These are phyloP conservation scores for Ellobius talpinus DNA, from an alignment of 2,113 vertebrate species.

Conservation along the genomic window DNA sequence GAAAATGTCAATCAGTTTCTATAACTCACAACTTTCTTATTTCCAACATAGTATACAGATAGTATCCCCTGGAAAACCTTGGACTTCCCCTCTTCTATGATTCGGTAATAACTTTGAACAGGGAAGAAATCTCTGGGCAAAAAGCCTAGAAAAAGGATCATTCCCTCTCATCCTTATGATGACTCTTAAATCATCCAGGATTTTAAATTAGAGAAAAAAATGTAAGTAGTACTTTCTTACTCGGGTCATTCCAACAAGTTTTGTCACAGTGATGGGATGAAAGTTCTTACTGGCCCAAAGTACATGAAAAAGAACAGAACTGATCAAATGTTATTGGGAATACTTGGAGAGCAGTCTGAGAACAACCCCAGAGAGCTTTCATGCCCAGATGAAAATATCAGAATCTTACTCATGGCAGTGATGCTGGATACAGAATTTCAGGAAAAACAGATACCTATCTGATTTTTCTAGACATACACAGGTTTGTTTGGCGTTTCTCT, in stretches of 20 bases:
- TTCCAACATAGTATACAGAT: background rate
- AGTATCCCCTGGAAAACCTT: background rate
- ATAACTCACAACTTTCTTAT: background rate
- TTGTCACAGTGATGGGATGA: background rate
- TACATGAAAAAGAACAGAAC: background rate
- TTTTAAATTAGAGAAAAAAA: background rate
- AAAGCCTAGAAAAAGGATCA: background rate
- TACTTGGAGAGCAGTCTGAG: background rate
- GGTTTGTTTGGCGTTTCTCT: background rate
- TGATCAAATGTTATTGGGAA: conserved; percentile 1
- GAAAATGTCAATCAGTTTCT: conserved; percentile 14
- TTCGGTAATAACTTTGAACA: background rate
- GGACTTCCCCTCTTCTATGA: background rate
- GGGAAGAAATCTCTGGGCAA: background rate
- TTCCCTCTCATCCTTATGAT: background rate
- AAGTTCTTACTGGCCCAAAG: background rate
- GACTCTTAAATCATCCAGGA: background rate
- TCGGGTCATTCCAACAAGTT: background rate
- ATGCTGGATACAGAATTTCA: background rate
- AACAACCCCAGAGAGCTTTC: background rate
- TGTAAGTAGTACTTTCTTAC: background rate
- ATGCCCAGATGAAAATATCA: background rate
- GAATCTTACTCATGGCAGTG: background rate
- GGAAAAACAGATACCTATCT: background rate
- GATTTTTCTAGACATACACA: background rate